Evolutionary conservation across 2,113 vertebrate genomes (phyloP).

Genomic region (Trichomycterus rosablanca): DNA sequence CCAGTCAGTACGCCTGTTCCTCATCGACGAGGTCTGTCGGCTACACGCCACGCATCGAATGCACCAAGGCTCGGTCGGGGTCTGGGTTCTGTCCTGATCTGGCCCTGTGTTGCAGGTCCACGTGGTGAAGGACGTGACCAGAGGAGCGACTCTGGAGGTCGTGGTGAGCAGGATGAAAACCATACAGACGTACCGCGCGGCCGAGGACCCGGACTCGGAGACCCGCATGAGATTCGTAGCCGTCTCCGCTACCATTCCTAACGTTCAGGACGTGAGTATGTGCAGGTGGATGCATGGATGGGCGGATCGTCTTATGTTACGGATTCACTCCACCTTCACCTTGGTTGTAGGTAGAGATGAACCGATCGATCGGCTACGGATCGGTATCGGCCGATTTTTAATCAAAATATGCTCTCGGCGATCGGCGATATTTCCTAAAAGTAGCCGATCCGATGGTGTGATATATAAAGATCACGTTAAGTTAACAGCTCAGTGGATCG

Average conservation of each 20-base stretch:
- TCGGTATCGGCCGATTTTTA: too few relatives aligned
- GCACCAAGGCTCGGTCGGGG: too few relatives aligned
- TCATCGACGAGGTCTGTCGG: slow-evolving; percentile 86
- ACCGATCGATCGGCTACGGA: too few relatives aligned
- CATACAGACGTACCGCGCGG: slow-evolving; percentile 66
- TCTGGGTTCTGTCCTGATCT: background rate
- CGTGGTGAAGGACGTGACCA: slow-evolving; percentile 85
- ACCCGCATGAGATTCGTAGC: slow-evolving; percentile 86
- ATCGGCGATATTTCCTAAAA: too few relatives aligned
- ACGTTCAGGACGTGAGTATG: slow-evolving; percentile 83
- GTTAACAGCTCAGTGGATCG: too few relatives aligned
- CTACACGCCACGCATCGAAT: too few relatives aligned
- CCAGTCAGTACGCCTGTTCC: slow-evolving; percentile 86
- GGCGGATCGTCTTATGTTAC: too few relatives aligned
- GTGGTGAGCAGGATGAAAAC: slow-evolving; percentile 98
- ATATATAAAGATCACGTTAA: too few relatives aligned
- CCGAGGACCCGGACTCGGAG: slow-evolving; percentile 53
- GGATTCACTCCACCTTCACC: too few relatives aligned
- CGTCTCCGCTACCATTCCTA: slow-evolving; percentile 94
- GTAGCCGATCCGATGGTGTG: too few relatives aligned
- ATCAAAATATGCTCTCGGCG: too few relatives aligned
- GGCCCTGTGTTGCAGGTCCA: slow-evolving; percentile 73
- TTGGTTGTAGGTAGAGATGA: too few relatives aligned
- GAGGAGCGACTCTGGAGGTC: slow-evolving; percentile 92
- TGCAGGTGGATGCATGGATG: background rate